phyloP scores from a whole-genome alignment of 2,113 vertebrate species.

The Donacobius atricapilla region DNA sequence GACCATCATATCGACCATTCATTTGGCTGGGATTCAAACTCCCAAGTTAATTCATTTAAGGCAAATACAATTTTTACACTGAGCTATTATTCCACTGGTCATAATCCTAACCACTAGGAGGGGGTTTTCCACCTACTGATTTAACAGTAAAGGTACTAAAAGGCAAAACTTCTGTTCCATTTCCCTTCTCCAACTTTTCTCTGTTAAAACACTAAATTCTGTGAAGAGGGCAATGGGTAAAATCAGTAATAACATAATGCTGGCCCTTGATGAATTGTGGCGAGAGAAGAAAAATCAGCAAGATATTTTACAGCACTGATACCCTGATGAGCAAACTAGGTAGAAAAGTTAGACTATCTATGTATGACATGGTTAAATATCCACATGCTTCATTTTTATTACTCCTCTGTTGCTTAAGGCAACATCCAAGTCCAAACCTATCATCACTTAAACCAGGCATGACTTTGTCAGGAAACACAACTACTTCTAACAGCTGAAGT shows the following conservation, averaged over 20 bases:
- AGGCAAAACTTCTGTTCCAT: background rate
- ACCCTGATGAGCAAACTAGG: background rate
- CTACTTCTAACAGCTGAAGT: background rate
- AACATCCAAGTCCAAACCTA: background rate
- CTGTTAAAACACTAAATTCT: background rate
- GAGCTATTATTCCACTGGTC: background rate
- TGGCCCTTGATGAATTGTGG: background rate
- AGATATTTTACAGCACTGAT: background rate
- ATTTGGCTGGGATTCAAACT: background rate
- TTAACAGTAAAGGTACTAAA: background rate
- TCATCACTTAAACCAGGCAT: background rate
- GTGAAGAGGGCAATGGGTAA: background rate
- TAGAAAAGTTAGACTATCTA: background rate
- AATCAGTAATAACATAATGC: background rate
- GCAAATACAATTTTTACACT: background rate
- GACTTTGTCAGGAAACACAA: background rate
- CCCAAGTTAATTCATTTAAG: background rate
- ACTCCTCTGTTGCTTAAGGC: background rate
- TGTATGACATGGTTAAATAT: background rate
- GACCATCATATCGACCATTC: fast-evolving
- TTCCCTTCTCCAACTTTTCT: background rate
- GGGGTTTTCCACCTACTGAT: background rate
- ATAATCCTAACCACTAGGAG: background rate
- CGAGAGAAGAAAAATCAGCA: background rate
- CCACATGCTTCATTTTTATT: background rate